Conservation (phyloP, 2,888 invertebrate genomes). For the Meteorus colon region DNA sequence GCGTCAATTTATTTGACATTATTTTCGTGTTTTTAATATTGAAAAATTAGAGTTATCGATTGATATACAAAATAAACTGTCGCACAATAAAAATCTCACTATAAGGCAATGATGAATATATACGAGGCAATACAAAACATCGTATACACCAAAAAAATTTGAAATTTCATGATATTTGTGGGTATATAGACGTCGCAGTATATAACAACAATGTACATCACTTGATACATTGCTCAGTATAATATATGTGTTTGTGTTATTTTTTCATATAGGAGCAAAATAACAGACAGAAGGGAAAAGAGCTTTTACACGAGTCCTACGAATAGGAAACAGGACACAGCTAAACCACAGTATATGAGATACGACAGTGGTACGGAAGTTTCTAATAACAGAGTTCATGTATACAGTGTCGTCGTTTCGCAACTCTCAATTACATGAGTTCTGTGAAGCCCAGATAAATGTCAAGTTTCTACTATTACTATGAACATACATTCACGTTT, state of each 20-base stretch:
- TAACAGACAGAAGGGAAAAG: not conserved
- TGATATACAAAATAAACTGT: too few relatives aligned
- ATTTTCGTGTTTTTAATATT: too few relatives aligned
- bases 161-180: not conserved
- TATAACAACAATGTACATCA: not conserved
- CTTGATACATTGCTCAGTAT: not conserved
- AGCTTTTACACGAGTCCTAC: not conserved
- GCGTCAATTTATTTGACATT: too few relatives aligned
- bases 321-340: not conserved
- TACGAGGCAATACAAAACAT: not conserved
- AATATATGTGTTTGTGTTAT: not conserved
- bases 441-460: not conserved
- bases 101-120: not conserved
- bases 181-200: not conserved
- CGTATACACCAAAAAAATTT: not conserved
- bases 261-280: not conserved
- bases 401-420: not conserved
- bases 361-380: not conserved
- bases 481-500: not conserved
- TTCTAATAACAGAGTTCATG: not conserved
- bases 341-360: not conserved
- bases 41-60: too few relatives aligned
- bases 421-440: constrained; percentile 6
- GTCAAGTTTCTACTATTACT: not conserved
- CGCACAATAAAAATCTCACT: too few relatives aligned